Evolutionary conservation across 2,113 vertebrate genomes (phyloP).

Genomic region (Crotalus viridis): DNA sequence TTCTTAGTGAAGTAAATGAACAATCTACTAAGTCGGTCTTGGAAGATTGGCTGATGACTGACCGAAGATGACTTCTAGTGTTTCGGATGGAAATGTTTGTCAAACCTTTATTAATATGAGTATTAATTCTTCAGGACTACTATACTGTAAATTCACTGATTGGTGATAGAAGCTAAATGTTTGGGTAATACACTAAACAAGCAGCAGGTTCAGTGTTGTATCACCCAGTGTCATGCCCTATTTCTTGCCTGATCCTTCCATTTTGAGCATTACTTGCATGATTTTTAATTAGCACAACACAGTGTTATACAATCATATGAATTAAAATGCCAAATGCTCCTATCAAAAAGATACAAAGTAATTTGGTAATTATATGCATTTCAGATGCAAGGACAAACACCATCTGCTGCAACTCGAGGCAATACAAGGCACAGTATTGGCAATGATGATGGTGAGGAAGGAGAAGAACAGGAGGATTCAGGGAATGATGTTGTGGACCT

Average conservation of each 20-base stretch:
- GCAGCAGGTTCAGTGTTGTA: not conserved
- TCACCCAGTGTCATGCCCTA: too few relatives aligned
- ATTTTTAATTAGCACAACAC: not conserved
- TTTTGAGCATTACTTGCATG: not conserved
- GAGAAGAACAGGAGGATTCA: constrained; percentile 80
- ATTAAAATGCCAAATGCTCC: not conserved
- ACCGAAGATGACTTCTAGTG: not conserved
- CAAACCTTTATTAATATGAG: not conserved
- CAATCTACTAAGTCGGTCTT: not conserved
- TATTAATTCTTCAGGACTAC: not conserved
- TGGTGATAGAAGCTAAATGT: not conserved
- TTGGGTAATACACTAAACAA: not conserved
- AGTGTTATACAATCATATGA: not conserved
- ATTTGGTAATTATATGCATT: not conserved
- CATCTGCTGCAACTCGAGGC: constrained; percentile 81
- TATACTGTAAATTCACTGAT: not conserved
- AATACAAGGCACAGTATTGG: constrained; percentile 68
- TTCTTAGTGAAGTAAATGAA: not conserved
- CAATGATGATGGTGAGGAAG: constrained; percentile 79
- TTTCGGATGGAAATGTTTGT: not conserved
- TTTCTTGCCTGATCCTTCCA: not conserved
- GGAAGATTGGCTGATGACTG: not conserved
- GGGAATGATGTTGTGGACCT: constrained; percentile 88
- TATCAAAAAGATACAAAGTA: not conserved
- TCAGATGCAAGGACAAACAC: constrained; percentile 91